Evolutionary conservation across 2,113 vertebrate genomes (phyloP), one percentile per base, ranked within the genome.

Genomic region (Tricholaema leucomelas): DNA sequence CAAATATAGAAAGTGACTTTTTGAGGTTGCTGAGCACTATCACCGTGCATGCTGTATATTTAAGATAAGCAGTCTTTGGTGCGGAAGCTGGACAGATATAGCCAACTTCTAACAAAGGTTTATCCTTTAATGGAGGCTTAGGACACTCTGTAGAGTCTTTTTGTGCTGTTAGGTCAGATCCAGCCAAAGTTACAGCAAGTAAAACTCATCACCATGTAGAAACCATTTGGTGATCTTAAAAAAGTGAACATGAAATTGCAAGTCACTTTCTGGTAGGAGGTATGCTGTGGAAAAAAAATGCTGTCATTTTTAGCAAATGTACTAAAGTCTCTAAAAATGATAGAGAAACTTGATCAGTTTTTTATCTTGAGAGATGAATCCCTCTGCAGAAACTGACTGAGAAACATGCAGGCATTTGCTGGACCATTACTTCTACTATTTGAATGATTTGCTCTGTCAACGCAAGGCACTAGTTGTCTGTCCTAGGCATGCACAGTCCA

Each of bases 1-100:
- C 94, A 97, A 96, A 95, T 97, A 95, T 23, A 94, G 87, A 95
- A 94, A 97, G 87, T 96, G 95, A 96, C 95, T 97, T 97, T 98
- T 97, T 96, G 92, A 97, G 94, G 94, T 91, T 96, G 95, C 94
- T 61, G 83, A 95, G 80, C 85, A 90, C 15, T 91, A 90, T 92
- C 80, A 9, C 55, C 64, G 44, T 73, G 50, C 72, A 6, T 88
- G 79, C 90, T 87, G 70, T 86, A 60, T 73, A 23, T 92, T 5
- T 54, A 95, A 93, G 93, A 93, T 94, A 92, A 91, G 91, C 81
- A 52, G 46, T 58, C 60, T 85, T 96, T 93, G 60, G 74, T 88
- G 66, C 61, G 31, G 54, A 86, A 73, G 64, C 81, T 85, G 89
- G 81, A 61, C 23, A 33, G 78, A 59, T 72, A 78, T 24, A 89